phyloP scores from a whole-genome alignment of 2,113 vertebrate genomes.

The Myanophis thanlyinensis region DNA sequence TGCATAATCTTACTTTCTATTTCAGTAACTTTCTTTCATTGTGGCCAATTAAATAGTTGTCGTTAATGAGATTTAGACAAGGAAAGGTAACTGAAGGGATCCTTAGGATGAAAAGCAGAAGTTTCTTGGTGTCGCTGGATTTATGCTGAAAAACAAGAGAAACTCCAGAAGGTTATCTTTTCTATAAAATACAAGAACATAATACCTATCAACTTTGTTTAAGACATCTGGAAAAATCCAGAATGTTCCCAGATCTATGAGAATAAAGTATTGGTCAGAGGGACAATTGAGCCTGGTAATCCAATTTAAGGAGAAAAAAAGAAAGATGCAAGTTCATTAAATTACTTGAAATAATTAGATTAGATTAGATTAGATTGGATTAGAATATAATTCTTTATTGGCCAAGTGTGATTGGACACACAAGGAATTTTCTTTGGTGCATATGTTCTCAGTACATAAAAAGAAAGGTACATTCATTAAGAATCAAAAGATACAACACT shows the following conservation, averaged over 20 bases:
- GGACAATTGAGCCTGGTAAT: not conserved
- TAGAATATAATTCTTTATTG: too few relatives aligned
- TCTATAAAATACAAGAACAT: not conserved
- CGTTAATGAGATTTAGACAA: not conserved
- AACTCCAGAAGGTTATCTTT: not conserved
- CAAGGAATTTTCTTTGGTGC: too few relatives aligned
- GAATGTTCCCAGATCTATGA: not conserved
- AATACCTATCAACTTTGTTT: not conserved
- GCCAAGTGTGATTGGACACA: too few relatives aligned
- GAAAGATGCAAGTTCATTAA: not conserved
- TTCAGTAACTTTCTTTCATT: not conserved
- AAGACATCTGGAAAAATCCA: not conserved
- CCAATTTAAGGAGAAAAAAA: not conserved
- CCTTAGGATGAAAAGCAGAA: not conserved
- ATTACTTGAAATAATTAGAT: not conserved
- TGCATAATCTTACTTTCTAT: not conserved
- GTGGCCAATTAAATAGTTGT: not conserved
- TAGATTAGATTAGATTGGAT: too few relatives aligned
- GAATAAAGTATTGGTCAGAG: not conserved
- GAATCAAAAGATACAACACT: too few relatives aligned
- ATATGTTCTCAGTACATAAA: too few relatives aligned
- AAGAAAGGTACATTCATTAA: too few relatives aligned
- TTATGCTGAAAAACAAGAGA: not conserved
- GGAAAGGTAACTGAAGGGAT: not conserved
- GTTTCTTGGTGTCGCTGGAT: not conserved